Base-by-base conservation (phyloP, 1,140 invertebrate genomes). In the Elysia chlorotica region DNA sequence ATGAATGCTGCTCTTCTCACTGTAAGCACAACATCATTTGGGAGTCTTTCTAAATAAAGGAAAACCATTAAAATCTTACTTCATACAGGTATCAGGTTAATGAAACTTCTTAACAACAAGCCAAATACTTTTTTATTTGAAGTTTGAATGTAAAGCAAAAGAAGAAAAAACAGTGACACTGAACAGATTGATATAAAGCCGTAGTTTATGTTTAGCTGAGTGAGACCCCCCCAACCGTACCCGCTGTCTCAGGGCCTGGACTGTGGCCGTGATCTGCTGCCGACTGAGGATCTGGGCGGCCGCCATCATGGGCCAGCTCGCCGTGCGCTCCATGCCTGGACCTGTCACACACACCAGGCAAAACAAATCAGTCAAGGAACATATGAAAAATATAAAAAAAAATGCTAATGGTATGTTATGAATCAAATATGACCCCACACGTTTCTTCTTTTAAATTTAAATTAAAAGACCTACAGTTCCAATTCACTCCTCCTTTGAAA, bases 311-410 rank as follows among this genome's bases (percentile, higher is more conserved):
- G 68, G 68, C 68, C 68, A 70, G 28, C 54, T 61, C 33, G 68
- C 68, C 35, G 54, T 38, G 37, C 68, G 59, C 68, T 70, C 68
- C 68, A 70, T 70, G 25, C 68, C 68, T 36, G 68, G 68, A n/a
- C 68, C 68, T 70, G 68, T 6, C 10, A 3, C 37, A 66, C 2
- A 3, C n/a, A n/a, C n/a, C n/a, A n/a, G n/a, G n/a, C n/a, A n/a
- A n/a, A n/a, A n/a, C n/a, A n/a, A n/a, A n/a, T n/a, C n/a, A n/a
- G n/a, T n/a, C n/a, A n/a, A n/a, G n/a, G n/a, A n/a, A n/a, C n/a
- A n/a, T n/a, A n/a, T n/a, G n/a, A n/a, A n/a, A n/a, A n/a, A n/a
- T n/a, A n/a, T n/a, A n/a, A n/a, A n/a, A n/a, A n/a, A n/a, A n/a
- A n/a, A n/a, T n/a, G n/a, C n/a, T n/a, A n/a, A n/a, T n/a, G n/a